Conservation (phyloP, 2,888 invertebrate species). For the Didymodactylos carnosus region DNA sequence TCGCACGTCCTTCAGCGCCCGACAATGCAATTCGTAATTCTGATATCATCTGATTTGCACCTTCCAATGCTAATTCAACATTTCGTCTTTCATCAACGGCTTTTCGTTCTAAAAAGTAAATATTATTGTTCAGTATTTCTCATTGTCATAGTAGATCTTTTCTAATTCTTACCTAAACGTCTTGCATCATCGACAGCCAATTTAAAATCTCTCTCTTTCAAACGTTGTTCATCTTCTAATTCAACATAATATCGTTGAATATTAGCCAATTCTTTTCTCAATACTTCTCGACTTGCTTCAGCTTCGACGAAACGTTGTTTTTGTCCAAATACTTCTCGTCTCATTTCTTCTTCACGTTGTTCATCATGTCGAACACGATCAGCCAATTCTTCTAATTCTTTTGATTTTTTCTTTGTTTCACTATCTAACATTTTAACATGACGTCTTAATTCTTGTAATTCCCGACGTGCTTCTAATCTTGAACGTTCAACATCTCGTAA, state of each 20-base stretch:
- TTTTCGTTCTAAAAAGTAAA: conserved; percentile 46
- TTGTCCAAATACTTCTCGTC: conserved; percentile 31
- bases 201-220: conserved; percentile 60
- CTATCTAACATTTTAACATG: conserved; percentile 32
- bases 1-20: conserved; percentile 54
- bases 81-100: conserved; percentile 77
- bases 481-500: conserved; percentile 54
- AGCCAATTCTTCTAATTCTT: conserved; percentile 33
- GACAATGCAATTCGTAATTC: conserved; percentile 21
- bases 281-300: conserved; percentile 57
- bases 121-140: background rate
- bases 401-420: conserved; percentile 31
- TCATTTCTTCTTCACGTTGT: conserved; percentile 33
- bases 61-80: conserved; percentile 60
- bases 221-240: conserved; percentile 61
- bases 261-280: conserved; percentile 58
- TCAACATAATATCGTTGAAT: conserved; percentile 57
- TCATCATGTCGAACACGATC: conserved; percentile 30
- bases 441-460: conserved; percentile 40
- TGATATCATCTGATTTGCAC: conserved; percentile 70
- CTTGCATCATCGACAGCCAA: conserved; percentile 67
- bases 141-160: background rate
- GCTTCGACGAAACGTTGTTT: conserved; percentile 49
- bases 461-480: conserved; percentile 48
- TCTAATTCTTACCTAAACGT: conserved; percentile 36